A percentile compares a stretch with the other conserved stretches of the same genome.
Conservation (phyloP, 2,113 vertebrate species). For the Etia nguti region DNA sequence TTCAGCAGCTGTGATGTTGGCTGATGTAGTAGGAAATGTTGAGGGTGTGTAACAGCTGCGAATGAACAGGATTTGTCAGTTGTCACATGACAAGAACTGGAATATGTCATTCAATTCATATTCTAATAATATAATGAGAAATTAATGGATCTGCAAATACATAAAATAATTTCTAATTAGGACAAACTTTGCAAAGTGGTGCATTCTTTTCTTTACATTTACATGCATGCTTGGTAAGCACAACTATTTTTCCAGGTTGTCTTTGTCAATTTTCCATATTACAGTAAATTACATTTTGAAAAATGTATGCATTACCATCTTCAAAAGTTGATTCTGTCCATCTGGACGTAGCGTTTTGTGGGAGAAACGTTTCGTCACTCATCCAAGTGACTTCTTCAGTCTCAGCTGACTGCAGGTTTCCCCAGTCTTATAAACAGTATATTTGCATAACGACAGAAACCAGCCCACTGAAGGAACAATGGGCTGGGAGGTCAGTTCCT, state of each 20-base stretch:
- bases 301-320: not conserved
- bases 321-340: too few relatives aligned
- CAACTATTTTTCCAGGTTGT: not conserved
- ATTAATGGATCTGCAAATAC: not conserved
- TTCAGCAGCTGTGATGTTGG: conserved; percentile 39
- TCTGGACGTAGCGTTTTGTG: too few relatives aligned
- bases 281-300: not conserved
- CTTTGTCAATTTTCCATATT: not conserved
- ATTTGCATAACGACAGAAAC: too few relatives aligned
- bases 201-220: not conserved
- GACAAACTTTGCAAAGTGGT: not conserved
- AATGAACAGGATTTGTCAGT: not conserved
- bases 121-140: not conserved
- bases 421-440: too few relatives aligned
- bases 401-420: too few relatives aligned
- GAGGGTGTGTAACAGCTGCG: conserved; percentile 31
- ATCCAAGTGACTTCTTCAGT: too few relatives aligned
- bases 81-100: not conserved
- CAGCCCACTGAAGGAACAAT: too few relatives aligned
- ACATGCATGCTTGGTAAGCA: not conserved
- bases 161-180: not conserved
- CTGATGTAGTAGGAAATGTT: conserved; percentile 23
- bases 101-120: not conserved
- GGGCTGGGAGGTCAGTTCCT: too few relatives aligned
- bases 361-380: too few relatives aligned